phyloP scores from a whole-genome alignment of 2,888 invertebrate species.

The Ephialtes manifestator region DNA sequence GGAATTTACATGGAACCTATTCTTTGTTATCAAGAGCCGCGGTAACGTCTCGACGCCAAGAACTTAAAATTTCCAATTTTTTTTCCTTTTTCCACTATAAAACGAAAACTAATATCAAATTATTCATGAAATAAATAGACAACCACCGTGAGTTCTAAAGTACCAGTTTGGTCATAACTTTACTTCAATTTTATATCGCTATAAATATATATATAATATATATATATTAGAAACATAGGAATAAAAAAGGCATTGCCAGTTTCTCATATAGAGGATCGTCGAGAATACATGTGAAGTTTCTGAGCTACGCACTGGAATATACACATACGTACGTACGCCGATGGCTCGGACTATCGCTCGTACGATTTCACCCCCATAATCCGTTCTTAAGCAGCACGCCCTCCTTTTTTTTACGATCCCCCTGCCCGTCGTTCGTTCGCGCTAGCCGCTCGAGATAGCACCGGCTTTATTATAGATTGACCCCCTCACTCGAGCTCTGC shows the following conservation, averaged over 20 bases:
- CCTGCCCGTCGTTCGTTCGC: conserved; percentile 76
- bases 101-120: too few species aligned
- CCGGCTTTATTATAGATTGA: conserved; percentile 85
- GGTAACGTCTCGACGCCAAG: too few species aligned
- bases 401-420: conserved; percentile 82
- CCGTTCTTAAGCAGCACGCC: conserved; percentile 84
- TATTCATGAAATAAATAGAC: too few species aligned
- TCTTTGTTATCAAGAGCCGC: too few species aligned
- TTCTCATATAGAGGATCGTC: conserved; percentile 14
- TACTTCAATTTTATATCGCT: neutral
- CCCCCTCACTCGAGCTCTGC: conserved; percentile 81
- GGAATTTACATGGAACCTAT: too few species aligned
- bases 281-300: conserved; percentile 28
- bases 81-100: too few species aligned
- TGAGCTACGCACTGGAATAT: conserved; percentile 26
- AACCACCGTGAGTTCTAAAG: too few species aligned
- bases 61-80: too few species aligned
- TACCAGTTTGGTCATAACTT: too few species aligned
- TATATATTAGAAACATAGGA: neutral
- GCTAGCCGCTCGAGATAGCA: conserved; percentile 82
- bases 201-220: neutral
- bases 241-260: conserved; percentile 12
- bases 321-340: conserved; percentile 33
- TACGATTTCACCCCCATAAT: conserved; percentile 85
- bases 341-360: conserved; percentile 69